phyloP scores from a whole-genome alignment of 2,888 invertebrate species.

The Xylota sylvarum region DNA sequence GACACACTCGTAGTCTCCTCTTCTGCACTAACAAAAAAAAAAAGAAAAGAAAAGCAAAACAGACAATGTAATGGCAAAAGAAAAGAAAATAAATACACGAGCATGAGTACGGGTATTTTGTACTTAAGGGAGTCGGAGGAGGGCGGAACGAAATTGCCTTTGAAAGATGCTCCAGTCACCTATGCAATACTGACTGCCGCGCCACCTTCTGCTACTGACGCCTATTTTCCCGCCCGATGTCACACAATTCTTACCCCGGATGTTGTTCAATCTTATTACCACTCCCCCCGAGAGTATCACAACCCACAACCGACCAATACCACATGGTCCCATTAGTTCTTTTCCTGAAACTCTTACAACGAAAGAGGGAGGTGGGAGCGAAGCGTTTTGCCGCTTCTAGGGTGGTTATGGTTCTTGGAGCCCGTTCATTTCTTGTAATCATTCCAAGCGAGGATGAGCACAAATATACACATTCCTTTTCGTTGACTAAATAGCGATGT shows the following conservation, averaged over 20 bases:
- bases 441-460: conserved; percentile 73
- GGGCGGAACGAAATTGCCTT: conserved; percentile 64
- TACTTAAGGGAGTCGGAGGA: conserved; percentile 19
- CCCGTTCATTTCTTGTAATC: conserved; percentile 75
- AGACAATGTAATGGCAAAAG: conserved; percentile 51
- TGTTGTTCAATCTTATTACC: conserved; percentile 77
- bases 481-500: conserved; percentile 69
- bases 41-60: conserved; percentile 21
- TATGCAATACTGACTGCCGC: conserved; percentile 35
- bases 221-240: conserved; percentile 49
- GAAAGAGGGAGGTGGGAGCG: background rate
- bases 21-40: conserved; percentile 29
- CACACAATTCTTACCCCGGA: conserved; percentile 73
- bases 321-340: conserved; percentile 71
- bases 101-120: background rate
- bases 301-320: conserved; percentile 58
- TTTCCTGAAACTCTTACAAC: conserved; percentile 5
- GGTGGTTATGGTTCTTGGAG: conserved; percentile 70
- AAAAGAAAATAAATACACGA: conserved; percentile 35
- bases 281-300: conserved; percentile 66
- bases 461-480: conserved; percentile 59
- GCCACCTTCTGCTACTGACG: conserved; percentile 20
- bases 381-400: background rate
- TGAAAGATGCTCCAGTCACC: conserved; percentile 63
- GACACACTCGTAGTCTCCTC: conserved; percentile 1